These are phyloP conservation scores for Apis florea DNA, from an alignment of 1,140 invertebrate genomes.

Conservation along the genomic window DNA sequence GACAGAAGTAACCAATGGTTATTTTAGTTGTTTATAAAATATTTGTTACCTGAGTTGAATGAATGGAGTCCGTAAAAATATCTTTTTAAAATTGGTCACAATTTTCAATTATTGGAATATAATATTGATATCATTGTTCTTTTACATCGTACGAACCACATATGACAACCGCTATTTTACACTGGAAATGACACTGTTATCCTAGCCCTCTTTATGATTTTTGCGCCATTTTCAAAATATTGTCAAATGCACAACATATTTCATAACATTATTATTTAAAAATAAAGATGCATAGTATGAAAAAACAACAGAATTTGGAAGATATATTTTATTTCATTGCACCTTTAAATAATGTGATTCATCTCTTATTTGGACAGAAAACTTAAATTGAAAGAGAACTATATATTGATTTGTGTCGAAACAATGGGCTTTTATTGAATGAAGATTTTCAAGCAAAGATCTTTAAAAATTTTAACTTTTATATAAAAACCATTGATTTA, in stretches of 20 bases:
- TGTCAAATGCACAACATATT: background rate
- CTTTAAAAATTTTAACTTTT: background rate
- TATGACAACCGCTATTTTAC: conserved; percentile 4
- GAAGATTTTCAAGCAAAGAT: background rate
- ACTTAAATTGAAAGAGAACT: background rate
- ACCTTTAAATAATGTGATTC: background rate
- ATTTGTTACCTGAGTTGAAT: conserved; percentile 21
- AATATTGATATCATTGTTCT: conserved; percentile 46
- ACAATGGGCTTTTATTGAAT: background rate
- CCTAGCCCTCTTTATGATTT: conserved; percentile 7
- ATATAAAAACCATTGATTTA: background rate
- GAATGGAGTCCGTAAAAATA: background rate
- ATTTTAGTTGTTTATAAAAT: background rate
- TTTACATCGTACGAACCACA: background rate
- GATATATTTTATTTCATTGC: background rate
- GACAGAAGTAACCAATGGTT: background rate
- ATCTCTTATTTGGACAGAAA: background rate
- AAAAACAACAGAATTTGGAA: background rate
- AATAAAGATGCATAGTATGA: background rate
- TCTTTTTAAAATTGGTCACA: background rate
- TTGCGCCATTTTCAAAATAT: conserved; percentile 32
- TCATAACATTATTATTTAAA: background rate
- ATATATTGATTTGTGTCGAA: conserved; percentile 2
- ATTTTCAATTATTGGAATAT: conserved; percentile 18
- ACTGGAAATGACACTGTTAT: conserved; percentile 20